phyloP scores from a whole-genome alignment of 92 coral and sea anemone genomes.

The Blastomussa wellsi region DNA sequence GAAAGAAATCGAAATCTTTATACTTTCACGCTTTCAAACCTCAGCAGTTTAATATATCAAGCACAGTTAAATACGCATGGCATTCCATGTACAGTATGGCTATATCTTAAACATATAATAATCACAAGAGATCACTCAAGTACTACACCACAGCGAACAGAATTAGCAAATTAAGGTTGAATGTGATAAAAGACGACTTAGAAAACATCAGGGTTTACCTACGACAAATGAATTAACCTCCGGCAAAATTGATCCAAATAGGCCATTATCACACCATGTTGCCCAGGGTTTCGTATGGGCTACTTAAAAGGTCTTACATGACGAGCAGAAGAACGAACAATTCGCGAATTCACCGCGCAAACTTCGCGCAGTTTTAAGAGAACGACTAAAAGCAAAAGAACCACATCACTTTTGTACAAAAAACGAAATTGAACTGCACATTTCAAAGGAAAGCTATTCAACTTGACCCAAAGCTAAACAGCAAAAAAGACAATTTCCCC shows the following conservation, averaged over 20 bases:
- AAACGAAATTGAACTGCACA: conserved; percentile 25
- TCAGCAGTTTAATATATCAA: neutral
- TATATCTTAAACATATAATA: neutral
- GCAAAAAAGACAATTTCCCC: conserved; percentile 25
- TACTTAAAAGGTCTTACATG: neutral
- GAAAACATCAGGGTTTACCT: conserved; percentile 7
- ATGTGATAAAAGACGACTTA: conserved; percentile 6
- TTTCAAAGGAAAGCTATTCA: conserved; percentile 20
- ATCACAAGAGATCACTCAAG: neutral
- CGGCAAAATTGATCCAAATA: conserved; percentile 22
- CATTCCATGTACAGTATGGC: neutral
- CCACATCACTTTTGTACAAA: conserved; percentile 11
- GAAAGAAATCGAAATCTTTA: neutral
- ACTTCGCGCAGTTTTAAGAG: neutral
- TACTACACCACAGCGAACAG: conserved; percentile 3
- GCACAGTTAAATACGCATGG: neutral
- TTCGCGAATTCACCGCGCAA: neutral
- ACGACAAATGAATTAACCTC: conserved; percentile 23
- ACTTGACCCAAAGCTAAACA: conserved; percentile 13
- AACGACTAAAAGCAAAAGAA: conserved; percentile 1
- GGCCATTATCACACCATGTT: conserved; percentile 30
- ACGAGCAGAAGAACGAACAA: neutral
- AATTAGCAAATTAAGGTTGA: neutral
- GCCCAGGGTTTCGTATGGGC: neutral
- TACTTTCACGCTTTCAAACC: neutral